Percentiles rank a stretch among this genome's conserved stretches.
These are phyloP conservation scores for Eulimnadia texana DNA, from an alignment of 1,140 invertebrate species.

Conservation along the genomic window DNA sequence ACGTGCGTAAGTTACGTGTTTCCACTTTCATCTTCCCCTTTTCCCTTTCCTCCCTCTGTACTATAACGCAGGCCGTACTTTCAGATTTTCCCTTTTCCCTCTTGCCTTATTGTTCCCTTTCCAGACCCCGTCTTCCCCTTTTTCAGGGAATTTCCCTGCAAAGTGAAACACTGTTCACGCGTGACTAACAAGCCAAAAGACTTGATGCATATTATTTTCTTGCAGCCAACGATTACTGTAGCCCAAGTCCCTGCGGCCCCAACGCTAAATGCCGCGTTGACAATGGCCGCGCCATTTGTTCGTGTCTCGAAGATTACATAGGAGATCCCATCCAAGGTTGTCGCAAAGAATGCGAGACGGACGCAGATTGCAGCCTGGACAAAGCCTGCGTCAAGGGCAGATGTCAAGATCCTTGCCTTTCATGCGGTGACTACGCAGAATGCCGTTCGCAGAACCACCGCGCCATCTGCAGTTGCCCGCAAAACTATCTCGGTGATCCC, in stretches of 20 bases:
- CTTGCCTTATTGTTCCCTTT: too few relatives aligned
- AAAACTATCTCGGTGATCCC: constrained; percentile 37
- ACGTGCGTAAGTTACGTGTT: not conserved
- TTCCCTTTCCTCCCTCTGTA: too few relatives aligned
- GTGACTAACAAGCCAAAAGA: too few relatives aligned
- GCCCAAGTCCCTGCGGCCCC: constrained; percentile 57
- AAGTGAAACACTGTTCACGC: not conserved
- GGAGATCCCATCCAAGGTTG: constrained; percentile 60
- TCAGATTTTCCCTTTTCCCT: too few relatives aligned
- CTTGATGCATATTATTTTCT: not conserved
- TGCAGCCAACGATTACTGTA: constrained; percentile 43
- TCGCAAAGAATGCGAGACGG: constrained; percentile 58
- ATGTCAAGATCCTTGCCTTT: constrained; percentile 17
- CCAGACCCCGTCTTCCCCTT: too few relatives aligned
- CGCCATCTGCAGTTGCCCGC: constrained; percentile 52
- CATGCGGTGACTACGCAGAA: constrained; percentile 5
- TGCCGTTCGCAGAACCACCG: constrained; percentile 19
- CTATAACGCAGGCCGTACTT: too few relatives aligned
- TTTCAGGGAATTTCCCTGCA: too few relatives aligned
- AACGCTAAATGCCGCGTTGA: constrained; percentile 65
- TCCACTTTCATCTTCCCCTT: too few relatives aligned
- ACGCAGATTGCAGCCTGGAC: constrained; percentile 45
- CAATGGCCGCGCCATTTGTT: constrained; percentile 57
- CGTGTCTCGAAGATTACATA: constrained; percentile 49
- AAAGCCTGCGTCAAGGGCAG: constrained; percentile 17